These are phyloP conservation scores for Microctenopoma stevenorrisi DNA, from an alignment of 2,797 vertebrate genomes.

Conservation along the genomic window DNA sequence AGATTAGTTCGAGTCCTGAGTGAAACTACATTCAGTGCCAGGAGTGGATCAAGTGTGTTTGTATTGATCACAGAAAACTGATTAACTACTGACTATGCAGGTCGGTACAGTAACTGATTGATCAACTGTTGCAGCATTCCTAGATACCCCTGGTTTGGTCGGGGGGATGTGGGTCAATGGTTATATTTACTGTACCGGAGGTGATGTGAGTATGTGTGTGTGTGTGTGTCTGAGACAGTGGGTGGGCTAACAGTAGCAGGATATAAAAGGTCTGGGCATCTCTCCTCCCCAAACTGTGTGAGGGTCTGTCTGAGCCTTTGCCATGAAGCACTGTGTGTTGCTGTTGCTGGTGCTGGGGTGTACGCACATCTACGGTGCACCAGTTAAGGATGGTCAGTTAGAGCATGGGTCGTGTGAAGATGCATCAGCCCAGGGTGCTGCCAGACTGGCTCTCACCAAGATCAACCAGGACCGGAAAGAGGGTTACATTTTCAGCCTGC, in stretches of 20 bases:
- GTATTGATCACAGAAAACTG: conserved; percentile 17
- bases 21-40: background rate
- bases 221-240: background rate
- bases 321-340: conserved; percentile 70
- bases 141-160: background rate
- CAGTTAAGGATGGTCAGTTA: conserved; percentile 35
- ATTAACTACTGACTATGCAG: conserved; percentile 34
- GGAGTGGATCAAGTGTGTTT: conserved; percentile 23
- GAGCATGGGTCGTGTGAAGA: conserved; percentile 70
- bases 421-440: conserved; percentile 31
- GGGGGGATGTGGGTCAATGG: conserved; percentile 41
- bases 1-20: background rate
- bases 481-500: conserved; percentile 77
- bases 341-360: conserved; percentile 58
- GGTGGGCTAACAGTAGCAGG: conserved; percentile 3
- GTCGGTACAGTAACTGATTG: conserved; percentile 37
- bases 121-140: conserved; percentile 9
- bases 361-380: conserved; percentile 53
- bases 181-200: conserved; percentile 55
- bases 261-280: conserved; percentile 57
- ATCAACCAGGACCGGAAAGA: conserved; percentile 79
- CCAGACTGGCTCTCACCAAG: conserved; percentile 67
- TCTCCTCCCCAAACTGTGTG: conserved; percentile 13
- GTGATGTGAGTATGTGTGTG: conserved; percentile 6
- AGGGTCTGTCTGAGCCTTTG: conserved; percentile 32